Evolutionary conservation across 2,888 invertebrate species (phyloP).

Genomic region (Malachius bipustulatus): DNA sequence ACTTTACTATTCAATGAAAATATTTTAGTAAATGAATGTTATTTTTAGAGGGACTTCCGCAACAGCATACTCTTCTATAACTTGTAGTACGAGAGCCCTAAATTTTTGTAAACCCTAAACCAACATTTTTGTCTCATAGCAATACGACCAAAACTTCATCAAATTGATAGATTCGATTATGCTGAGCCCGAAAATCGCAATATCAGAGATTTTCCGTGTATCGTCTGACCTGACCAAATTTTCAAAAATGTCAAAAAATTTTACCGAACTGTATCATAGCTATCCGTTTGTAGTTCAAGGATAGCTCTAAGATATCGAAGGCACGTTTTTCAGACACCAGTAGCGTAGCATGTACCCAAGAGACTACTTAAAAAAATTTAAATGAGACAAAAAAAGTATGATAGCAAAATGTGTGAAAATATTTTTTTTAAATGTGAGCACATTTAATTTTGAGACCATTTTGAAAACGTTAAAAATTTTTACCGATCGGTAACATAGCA

Average conservation of each 20-base stretch:
- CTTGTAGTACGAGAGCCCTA: constrained; percentile 1
- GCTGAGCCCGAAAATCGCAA: neutral
- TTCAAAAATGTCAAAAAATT: constrained; percentile 1
- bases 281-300: neutral
- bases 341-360: too few species aligned
- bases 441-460: constrained; percentile 1
- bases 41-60: too few species aligned
- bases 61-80: too few species aligned
- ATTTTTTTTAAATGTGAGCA: constrained; percentile 1
- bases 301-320: constrained; percentile 3
- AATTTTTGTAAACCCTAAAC: too few species aligned
- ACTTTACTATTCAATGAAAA: too few species aligned
- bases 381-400: constrained; percentile 1
- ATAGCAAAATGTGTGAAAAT: neutral
- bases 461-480: neutral
- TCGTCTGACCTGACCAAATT: constrained; percentile 1
- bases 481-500: neutral
- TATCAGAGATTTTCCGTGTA: constrained; percentile 1
- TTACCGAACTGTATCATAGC: constrained; percentile 3
- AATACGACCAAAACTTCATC: neutral
- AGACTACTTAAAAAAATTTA: too few species aligned
- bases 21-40: too few species aligned
- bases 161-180: constrained; percentile 2
- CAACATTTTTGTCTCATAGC: neutral
- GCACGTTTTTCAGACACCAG: constrained; percentile 2